Evolutionary conservation across 2,113 vertebrate species (phyloP), one percentile per base, ranked within the genome.

Genomic region (Ptilorrhoa leucosticta): DNA sequence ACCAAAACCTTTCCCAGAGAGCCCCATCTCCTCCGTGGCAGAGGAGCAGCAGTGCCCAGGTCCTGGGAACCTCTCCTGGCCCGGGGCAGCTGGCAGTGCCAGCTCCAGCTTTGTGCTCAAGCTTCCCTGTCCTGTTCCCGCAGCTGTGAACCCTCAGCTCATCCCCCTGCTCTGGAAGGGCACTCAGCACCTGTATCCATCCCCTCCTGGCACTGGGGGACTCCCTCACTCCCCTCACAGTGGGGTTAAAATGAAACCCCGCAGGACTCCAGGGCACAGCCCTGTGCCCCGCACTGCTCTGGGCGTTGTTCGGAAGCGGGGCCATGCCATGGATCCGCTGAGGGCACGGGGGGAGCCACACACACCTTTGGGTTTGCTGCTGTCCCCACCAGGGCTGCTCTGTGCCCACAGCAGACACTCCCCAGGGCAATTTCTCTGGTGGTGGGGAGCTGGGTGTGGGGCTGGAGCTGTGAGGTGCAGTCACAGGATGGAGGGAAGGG

Each of bases 311-410:
- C 13, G 39, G 11, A 1, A 14, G 27, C 8, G 28, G 26, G 19
- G 26, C 33, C 16, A 12, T 71, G 44, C 64, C 40, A 6, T 0
- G 0, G 19, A 8, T 5, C 35, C 0, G 0, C 40, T 0, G 7
- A 54, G 64, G 42, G 33, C 56, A 23, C 7, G 0, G 45, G 7
- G 6, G 1, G 48, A 88, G 60, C 44, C 45, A 51, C 48, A 8
- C 1, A 3, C 44, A 19, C 26, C 0, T 10, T 19, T 0, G 7
- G 14, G 22, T 61, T 45, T 3, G 4, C 21, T 63, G 21, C 40
- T 3, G 2, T 20, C 15, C 30, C 81, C 19, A 4, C 33, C 42
- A 40, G 63, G 9, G 1, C 77, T 50, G 77, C 19, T 80, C 27
- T 35, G 1, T 78, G 80, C 64, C 64, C 83, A 53, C 35, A 66